These are phyloP conservation scores for Calonectris borealis DNA, from an alignment of 2,113 vertebrate species.

Conservation along the genomic window DNA sequence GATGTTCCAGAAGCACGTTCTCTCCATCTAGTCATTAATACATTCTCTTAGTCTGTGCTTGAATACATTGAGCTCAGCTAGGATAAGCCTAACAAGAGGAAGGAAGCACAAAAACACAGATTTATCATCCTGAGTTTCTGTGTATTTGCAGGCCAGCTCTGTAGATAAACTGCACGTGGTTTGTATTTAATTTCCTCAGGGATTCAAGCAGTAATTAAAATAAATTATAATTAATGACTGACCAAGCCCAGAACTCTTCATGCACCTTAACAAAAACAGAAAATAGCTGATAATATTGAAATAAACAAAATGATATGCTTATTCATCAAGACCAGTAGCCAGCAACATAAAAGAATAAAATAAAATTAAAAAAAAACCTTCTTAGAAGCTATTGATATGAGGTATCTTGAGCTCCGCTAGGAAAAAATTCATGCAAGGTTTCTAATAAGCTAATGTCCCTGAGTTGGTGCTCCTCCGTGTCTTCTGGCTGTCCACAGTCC, in stretches of 20 bases:
- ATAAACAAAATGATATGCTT: not conserved
- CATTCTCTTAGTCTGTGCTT: not conserved
- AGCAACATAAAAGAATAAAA: not conserved
- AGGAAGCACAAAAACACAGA: not conserved
- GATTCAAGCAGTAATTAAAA: slow-evolving; percentile 52
- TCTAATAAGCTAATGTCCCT: not conserved
- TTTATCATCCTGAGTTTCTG: not conserved
- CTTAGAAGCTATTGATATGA: not conserved
- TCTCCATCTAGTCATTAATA: not conserved
- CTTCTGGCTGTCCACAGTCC: not conserved
- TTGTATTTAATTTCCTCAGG: slow-evolving; percentile 22
- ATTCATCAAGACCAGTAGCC: not conserved
- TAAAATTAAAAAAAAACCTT: not conserved
- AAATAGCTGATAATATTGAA: not conserved
- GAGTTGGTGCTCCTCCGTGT: not conserved
- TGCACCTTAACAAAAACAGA: not conserved
- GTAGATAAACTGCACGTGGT: not conserved
- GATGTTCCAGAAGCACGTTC: not conserved
- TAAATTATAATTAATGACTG: slow-evolving; percentile 42
- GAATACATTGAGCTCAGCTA: not conserved
- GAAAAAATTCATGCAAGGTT: not conserved
- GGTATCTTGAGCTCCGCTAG: not conserved
- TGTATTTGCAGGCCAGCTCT: not conserved
- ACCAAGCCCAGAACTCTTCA: not conserved
- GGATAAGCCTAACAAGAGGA: not conserved